These are phyloP conservation scores for Sparus aurata DNA, from an alignment of 2,797 vertebrate genomes.

Conservation along the genomic window DNA sequence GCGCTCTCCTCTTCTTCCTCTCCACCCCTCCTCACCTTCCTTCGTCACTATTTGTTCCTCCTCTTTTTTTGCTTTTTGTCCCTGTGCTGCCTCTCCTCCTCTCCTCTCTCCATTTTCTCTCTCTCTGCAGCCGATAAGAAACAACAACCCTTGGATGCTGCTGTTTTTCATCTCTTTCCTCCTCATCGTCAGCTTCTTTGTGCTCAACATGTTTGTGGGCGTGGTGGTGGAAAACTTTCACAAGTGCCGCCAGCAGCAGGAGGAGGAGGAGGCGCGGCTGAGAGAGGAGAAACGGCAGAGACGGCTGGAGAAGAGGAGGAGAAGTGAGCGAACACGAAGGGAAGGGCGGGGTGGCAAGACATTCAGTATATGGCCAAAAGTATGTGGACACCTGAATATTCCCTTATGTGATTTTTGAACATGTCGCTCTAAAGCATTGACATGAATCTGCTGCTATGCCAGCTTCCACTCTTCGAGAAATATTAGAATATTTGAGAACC, in stretches of 20 bases:
- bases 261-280: conserved; percentile 93
- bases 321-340: conserved; percentile 65
- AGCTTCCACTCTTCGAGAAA: background rate
- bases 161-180: conserved; percentile 99
- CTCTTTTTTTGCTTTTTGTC: conserved; percentile 36
- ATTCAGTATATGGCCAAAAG: background rate
- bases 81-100: conserved; percentile 7
- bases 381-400: conserved; percentile 8
- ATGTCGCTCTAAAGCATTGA: background rate
- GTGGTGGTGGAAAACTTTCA: conserved; percentile 99
- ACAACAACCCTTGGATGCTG: conserved; percentile 99
- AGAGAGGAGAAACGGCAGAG: conserved; percentile 92
- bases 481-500: conserved; percentile 12
- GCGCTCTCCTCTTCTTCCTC: conserved; percentile 53
- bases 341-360: background rate
- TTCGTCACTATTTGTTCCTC: conserved; percentile 48
- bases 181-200: conserved; percentile 98
- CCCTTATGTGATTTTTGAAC: background rate
- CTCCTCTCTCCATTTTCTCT: conserved; percentile 40
- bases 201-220: conserved; percentile 99
- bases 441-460: background rate
- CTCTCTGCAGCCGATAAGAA: conserved; percentile 89
- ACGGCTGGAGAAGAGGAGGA: conserved; percentile 75
- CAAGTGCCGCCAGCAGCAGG: conserved; percentile 98
- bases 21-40: conserved; percentile 22